phyloP scores from a whole-genome alignment of 2,797 vertebrate genomes.

The Lagocephalus sceleratus region DNA sequence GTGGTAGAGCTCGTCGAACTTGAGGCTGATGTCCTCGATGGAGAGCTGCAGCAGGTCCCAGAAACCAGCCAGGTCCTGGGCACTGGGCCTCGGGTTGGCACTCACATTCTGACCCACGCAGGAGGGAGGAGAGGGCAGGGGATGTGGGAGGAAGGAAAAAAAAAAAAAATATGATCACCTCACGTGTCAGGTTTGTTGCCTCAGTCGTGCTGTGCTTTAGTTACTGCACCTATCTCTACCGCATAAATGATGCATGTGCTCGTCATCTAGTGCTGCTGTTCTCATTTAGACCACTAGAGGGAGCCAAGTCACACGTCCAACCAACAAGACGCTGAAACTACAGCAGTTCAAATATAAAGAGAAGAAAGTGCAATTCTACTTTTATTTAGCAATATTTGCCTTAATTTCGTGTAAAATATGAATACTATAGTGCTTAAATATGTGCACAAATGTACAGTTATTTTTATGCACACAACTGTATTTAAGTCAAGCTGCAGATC shows the following conservation, averaged over 20 bases:
- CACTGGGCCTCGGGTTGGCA: conserved; percentile 89
- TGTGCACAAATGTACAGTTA: no score
- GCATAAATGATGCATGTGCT: no score
- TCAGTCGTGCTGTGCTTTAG: not conserved
- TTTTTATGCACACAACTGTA: no score
- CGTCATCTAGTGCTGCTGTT: not conserved
- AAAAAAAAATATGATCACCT: not conserved
- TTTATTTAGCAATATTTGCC: no score
- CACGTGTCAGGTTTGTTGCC: not conserved
- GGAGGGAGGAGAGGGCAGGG: not conserved
- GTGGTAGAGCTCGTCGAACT: conserved; percentile 98
- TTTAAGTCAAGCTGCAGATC: no score
- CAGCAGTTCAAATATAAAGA: conserved; percentile 1
- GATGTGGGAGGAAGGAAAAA: not conserved
- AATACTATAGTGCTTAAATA: not conserved
- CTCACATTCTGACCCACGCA: conserved; percentile 84
- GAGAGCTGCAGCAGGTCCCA: conserved; percentile 99
- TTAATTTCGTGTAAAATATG: no score
- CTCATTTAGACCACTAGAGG: conserved; percentile 44
- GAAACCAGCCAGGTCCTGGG: conserved; percentile 97
- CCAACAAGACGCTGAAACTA: not conserved
- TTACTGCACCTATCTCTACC: no score
- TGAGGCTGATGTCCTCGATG: conserved; percentile 99
- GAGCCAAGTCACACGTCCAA: conserved; percentile 12
- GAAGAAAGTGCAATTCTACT: no score